phyloP scores from a whole-genome alignment of 2,797 vertebrate genomes.

The Scleropages formosus region DNA sequence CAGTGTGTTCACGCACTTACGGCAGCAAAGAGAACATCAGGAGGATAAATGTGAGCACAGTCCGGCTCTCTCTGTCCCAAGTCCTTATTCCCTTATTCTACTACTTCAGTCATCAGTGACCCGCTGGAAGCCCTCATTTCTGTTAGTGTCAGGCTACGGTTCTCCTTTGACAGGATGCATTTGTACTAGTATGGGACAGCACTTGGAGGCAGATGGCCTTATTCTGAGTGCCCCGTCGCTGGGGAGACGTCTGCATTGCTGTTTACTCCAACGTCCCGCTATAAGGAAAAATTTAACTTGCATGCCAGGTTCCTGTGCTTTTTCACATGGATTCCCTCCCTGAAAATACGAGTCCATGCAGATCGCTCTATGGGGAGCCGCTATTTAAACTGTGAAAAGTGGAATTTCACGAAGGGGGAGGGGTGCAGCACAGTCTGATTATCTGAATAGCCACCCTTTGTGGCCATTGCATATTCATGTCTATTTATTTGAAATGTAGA shows the following conservation, averaged over 20 bases:
- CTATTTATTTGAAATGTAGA: constrained; percentile 41
- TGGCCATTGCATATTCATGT: constrained; percentile 42
- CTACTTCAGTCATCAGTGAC: no score
- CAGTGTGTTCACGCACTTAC: no score
- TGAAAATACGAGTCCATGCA: constrained; percentile 4
- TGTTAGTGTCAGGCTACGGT: background rate
- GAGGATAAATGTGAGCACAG: no score
- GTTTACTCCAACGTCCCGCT: constrained; percentile 1
- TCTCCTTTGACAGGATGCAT: background rate
- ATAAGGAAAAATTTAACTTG: no score
- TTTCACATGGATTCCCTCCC: background rate
- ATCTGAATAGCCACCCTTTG: constrained; percentile 27
- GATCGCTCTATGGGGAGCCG: constrained; percentile 20
- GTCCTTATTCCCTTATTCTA: no score
- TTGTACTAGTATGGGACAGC: background rate
- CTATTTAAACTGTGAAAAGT: constrained; percentile 21
- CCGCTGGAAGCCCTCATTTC: background rate
- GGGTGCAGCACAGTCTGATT: background rate
- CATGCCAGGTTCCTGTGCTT: constrained; percentile 11
- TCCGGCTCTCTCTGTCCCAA: no score
- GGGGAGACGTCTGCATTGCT: no score
- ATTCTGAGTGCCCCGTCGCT: no score
- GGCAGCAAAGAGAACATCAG: no score
- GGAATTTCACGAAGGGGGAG: constrained; percentile 8
- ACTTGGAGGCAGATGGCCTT: no score